Percentiles rank a stretch among this genome's conserved stretches.
These are phyloP conservation scores for Bos indicus DNA, from an alignment of 2,113 vertebrate genomes.

Conservation along the genomic window DNA sequence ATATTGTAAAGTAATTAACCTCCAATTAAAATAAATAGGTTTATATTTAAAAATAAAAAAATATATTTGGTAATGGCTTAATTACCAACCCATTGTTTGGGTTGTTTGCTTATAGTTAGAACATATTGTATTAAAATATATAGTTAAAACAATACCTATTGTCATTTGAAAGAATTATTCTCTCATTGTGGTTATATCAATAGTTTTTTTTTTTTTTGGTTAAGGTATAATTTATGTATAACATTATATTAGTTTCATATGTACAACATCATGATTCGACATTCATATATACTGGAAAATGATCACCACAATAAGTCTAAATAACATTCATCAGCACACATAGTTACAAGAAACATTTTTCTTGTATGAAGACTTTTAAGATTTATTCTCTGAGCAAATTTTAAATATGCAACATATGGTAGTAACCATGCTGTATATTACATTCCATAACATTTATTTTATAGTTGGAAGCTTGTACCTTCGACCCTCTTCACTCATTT, in stretches of 20 bases:
- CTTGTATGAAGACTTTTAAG: background rate
- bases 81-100: background rate
- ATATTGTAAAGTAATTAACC: too few species aligned
- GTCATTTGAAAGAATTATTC: background rate
- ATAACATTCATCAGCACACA: background rate
- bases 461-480: background rate
- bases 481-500: background rate
- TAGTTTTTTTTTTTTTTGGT: background rate
- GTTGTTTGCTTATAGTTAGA: background rate
- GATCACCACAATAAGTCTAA: background rate
- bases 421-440: too few species aligned
- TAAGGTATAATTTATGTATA: background rate
- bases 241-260: background rate
- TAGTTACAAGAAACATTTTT: background rate
- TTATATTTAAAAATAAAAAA: too few species aligned
- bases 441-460: background rate
- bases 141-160: background rate
- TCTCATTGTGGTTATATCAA: background rate
- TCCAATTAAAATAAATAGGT: too few species aligned
- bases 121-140: background rate
- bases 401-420: background rate
- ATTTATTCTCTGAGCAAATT: background rate
- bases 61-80: background rate
- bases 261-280: background rate
- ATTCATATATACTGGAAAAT: background rate